A percentile compares a stretch with the other conserved stretches of the same genome.
These are phyloP conservation scores for Zaprionus inermis DNA, from an alignment of 1,140 invertebrate genomes.

Conservation along the genomic window DNA sequence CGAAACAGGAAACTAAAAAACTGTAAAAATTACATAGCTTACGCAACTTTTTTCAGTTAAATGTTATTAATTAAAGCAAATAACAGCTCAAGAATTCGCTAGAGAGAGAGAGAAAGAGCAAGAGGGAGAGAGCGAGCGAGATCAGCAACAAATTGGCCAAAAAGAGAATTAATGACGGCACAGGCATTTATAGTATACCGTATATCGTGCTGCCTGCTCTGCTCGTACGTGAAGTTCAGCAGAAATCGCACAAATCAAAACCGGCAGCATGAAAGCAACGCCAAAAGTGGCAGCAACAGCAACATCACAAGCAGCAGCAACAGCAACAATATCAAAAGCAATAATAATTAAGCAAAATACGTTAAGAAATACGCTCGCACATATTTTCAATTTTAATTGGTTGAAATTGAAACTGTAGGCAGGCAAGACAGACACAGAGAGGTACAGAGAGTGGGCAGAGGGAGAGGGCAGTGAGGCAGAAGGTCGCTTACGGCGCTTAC, in stretches of 20 bases:
- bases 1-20: neutral
- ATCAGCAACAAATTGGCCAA: constrained; percentile 28
- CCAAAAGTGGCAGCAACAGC: constrained; percentile 13
- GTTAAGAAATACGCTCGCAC: constrained; percentile 26
- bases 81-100: constrained; percentile 23
- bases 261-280: constrained; percentile 29
- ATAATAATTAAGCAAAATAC: constrained; percentile 46
- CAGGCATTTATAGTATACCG: neutral
- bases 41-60: constrained; percentile 23
- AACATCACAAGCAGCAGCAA: neutral
- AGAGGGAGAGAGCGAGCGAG: constrained; percentile 8
- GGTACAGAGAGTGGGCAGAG: neutral
- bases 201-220: neutral
- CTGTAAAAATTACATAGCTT: constrained; percentile 1
- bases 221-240: constrained; percentile 4
- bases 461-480: constrained; percentile 19
- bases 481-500: constrained; percentile 53
- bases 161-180: constrained; percentile 28
- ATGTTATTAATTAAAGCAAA: constrained; percentile 42
- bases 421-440: neutral
- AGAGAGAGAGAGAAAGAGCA: constrained; percentile 9
- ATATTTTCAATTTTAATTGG: constrained; percentile 36
- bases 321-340: constrained; percentile 3
- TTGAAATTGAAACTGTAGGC: constrained; percentile 17
- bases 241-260: constrained; percentile 41